A percentile compares a stretch with the other conserved stretches of the same genome.
These are phyloP conservation scores for Pollenia amentaria DNA, from an alignment of 2,888 invertebrate species.

Conservation along the genomic window DNA sequence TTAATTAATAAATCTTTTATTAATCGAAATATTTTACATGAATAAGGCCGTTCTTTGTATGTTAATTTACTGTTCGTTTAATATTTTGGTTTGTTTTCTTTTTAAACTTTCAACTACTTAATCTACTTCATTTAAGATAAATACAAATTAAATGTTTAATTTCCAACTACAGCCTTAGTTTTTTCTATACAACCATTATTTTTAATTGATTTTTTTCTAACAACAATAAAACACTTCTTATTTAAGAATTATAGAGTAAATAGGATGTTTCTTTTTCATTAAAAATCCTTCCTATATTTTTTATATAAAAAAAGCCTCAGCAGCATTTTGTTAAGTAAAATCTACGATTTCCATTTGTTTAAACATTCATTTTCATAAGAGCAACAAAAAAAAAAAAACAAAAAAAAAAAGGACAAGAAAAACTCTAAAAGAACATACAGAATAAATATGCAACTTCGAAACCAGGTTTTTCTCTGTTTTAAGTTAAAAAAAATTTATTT, in stretches of 20 bases:
- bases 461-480: slow-evolving; percentile 25
- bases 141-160: slow-evolving; percentile 2
- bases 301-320: no score
- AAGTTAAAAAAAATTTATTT: slow-evolving; percentile 30
- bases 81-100: background rate
- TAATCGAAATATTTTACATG: no score
- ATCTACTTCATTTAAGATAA: background rate
- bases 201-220: background rate
- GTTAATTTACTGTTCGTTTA: background rate
- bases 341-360: slow-evolving; percentile 25
- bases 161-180: slow-evolving; percentile 40
- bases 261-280: background rate
- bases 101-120: background rate
- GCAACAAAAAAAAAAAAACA: background rate
- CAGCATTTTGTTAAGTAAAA: slow-evolving; percentile 14
- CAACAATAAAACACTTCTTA: slow-evolving; percentile 24
- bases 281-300: background rate
- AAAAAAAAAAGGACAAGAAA: background rate
- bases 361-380: slow-evolving; percentile 26
- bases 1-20: no score
- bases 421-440: background rate
- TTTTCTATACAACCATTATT: slow-evolving; percentile 33
- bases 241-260: background rate
- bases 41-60: no score
- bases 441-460: slow-evolving; percentile 15